A percentile compares a stretch with the other conserved stretches of the same genome.
These are phyloP conservation scores for Dryomyza anilis DNA, from an alignment of 2,888 invertebrate species.

Conservation along the genomic window DNA sequence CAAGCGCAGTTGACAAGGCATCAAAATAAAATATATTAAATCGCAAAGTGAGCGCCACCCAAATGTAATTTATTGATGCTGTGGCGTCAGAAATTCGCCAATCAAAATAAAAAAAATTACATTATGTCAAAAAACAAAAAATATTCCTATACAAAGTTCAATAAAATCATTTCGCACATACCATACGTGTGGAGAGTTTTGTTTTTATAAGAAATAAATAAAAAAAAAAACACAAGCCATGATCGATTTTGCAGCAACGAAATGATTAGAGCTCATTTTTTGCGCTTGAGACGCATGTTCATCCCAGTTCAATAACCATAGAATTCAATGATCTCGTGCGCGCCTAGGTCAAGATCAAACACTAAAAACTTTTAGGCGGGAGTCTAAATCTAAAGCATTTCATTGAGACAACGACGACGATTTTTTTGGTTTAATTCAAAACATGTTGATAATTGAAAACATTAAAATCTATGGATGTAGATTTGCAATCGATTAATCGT, in stretches of 20 bases:
- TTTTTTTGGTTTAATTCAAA: not conserved
- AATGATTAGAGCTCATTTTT: not conserved
- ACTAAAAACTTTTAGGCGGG: not conserved
- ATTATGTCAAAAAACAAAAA: too few species aligned
- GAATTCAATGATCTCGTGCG: constrained; percentile 41
- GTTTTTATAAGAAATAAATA: not conserved
- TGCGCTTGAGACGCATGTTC: too few species aligned
- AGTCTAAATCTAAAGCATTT: not conserved
- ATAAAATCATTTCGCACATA: too few species aligned
- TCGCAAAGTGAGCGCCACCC: not conserved
- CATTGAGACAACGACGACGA: not conserved
- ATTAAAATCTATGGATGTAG: too few species aligned
- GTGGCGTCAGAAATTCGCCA: constrained; percentile 3
- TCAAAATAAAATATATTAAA: not conserved
- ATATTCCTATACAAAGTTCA: too few species aligned
- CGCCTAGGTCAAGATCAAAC: constrained; percentile 51
- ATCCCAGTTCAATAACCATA: constrained; percentile 51
- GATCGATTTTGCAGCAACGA: not conserved
- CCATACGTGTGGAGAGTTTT: not conserved
- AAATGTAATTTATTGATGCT: not conserved
- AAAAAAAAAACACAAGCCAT: not conserved
- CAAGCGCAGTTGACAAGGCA: not conserved
- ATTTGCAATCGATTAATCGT: too few species aligned
- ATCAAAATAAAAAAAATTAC: too few species aligned
- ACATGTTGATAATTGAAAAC: too few species aligned